Base-by-base conservation (phyloP, 2,113 vertebrate species). In the Rhabdomys dilectus region DNA sequence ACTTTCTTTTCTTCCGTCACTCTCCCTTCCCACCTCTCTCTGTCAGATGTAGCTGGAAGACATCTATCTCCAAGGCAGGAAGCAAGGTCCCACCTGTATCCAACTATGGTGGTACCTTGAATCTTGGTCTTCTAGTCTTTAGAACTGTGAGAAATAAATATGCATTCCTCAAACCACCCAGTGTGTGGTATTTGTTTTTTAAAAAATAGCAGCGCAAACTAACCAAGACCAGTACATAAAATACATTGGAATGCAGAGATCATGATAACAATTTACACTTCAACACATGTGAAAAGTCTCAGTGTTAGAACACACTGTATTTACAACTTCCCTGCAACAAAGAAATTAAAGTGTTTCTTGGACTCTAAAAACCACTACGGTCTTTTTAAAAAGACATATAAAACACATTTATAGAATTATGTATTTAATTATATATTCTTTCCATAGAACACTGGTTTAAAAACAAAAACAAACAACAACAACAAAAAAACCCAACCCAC, bases 261-360 rank as follows among this genome's bases (percentile, higher is more conserved):
- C 15, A 91, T 7, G 53, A 82, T 24, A 70, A 80, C 19, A 60
- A 56, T 91, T 82, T 87, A 88, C 36, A 9, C 39, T 51, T 24
- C 29, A 87, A 81, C 81, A 58, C 6, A 62, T 17, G 7, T 53
- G 13, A 82, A 51, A 77, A 22, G 62, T 89, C 39, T 96, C 45
- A 66, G 0, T 48, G 76, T 84, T 51, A 22, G 13, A 93, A 86
- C 53, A 78, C 75, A 15, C 17, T 94, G 1, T 80, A 58, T 89
- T 89, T 93, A 77, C 15, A 89, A 75, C 42, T 68, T 89, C n/a
- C 10, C 66, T 90, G 13, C 90, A 66, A 84, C 34, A 95, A 97
- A 85, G 60, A 96, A 88, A 96, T 68, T 29, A 0, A 24, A 84
- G 45, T 84, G 9, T 66, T 73, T 81, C 85, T 9, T 70, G 68